phyloP scores from a whole-genome alignment of 2,113 vertebrate genomes.

The Nanorana parkeri region DNA sequence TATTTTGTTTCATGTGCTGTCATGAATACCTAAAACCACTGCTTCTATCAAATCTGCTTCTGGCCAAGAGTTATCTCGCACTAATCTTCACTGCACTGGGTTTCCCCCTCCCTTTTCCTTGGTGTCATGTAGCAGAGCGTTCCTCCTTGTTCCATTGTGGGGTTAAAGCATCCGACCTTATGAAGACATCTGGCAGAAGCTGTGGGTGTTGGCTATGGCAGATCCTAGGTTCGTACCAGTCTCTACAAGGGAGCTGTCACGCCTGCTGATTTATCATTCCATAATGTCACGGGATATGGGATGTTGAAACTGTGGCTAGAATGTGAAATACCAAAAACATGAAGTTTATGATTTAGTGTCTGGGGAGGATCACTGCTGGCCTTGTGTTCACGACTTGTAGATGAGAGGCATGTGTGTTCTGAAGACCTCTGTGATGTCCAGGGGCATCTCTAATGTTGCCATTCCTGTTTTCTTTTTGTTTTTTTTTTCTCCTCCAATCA shows the following conservation, averaged over 20 bases:
- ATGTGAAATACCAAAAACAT: constrained; percentile 87
- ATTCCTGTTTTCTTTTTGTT: neutral
- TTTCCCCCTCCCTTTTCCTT: neutral
- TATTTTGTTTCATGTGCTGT: constrained; percentile 22
- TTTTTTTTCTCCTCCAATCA: too few species aligned
- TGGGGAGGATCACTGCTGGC: constrained; percentile 79
- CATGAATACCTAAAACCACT: constrained; percentile 7
- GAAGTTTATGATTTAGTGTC: constrained; percentile 86
- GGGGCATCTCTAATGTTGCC: neutral
- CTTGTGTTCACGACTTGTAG: constrained; percentile 69
- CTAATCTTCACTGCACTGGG: constrained; percentile 15
- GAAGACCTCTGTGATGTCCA: neutral
- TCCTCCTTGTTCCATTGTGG: constrained; percentile 54
- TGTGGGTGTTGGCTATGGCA: constrained; percentile 82
- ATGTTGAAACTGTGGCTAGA: constrained; percentile 89
- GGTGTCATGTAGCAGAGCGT: constrained; percentile 30
- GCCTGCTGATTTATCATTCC: constrained; percentile 86
- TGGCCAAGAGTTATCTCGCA: constrained; percentile 3
- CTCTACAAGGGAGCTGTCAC: constrained; percentile 88
- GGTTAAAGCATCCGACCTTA: constrained; percentile 68
- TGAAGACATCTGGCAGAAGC: constrained; percentile 84
- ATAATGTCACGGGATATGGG: constrained; percentile 85
- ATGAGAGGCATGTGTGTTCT: constrained; percentile 51
- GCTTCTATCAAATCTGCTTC: constrained; percentile 36
- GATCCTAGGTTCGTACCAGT: constrained; percentile 88